Base-by-base conservation (phyloP, 1,140 invertebrate genomes). In the Drosophila burlai region DNA sequence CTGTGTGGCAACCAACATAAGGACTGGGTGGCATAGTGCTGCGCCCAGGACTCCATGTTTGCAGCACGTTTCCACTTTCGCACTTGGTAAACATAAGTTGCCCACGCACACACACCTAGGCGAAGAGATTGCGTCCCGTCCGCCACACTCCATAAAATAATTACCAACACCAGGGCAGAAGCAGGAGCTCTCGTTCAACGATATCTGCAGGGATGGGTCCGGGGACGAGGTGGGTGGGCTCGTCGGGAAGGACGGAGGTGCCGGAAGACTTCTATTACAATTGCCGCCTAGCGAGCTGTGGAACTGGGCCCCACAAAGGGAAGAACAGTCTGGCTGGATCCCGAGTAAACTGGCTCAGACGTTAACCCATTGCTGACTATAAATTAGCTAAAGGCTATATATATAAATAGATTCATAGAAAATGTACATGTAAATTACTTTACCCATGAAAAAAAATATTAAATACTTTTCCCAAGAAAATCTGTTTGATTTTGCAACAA, bases 11-110 rank as follows among this genome's bases (percentile, higher is more conserved):
- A 36, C n/a, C 13, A 26, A 47, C 46, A 47, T 16, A 31, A 42
- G 42, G 9, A 26, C 34, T n/a, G 43, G 29, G n/a, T 72, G 45
- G 57, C 69, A 68, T 65, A 60, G 66, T 63, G 57, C 52, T 21
- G 18, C 13, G 52, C 18, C 50, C 54, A 73, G 80, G 76, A 83
- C 83, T 87, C 75, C 77, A 80, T 87, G 85, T 89, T 87, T 89
- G 84, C 84, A 87, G 81, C 84, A 87, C 84, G 84, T 89, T 87
- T 87, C 84, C 85, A 87, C 84, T 87, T 87, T 87, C 85, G 84
- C 84, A 90, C 84, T 87, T 87, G 84, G 84, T 87, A 87, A 87
- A 87, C 84, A 87, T 89, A 89, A 87, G 84, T 84, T 84, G 65
- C 65, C 65, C 81, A 89, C 85, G 65, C 83, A 87, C 62, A 87